Base-by-base conservation (phyloP, 2,888 invertebrate species). In the Andrena hattorfiana region DNA sequence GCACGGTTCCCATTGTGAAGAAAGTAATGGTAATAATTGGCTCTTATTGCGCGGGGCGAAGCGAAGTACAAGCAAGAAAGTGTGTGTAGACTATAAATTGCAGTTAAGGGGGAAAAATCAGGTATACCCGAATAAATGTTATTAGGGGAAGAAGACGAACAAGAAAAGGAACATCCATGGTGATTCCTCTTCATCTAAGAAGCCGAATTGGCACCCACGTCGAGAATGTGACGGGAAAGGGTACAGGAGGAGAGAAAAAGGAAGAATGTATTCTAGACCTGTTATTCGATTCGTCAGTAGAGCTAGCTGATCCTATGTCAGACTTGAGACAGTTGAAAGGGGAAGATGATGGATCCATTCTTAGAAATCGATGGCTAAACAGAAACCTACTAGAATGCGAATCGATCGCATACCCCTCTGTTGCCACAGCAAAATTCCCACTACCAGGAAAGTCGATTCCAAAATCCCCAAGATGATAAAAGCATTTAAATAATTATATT, bases 21-120 rank as follows among this genome's bases (percentile, higher is more conserved):
- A 26, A 20, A 62, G 32, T 32, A 62, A 10, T 35, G n/a, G 59
- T 42, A 42, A 20, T 70, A 70, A 70, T 70, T 28, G 42, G 42
- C 13, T n/a, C 42, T 54, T 32, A 54, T 26, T 54, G 59, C n/a
- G 3, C 6, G 26, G 26, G 28, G 13, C 20, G 23, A 28, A 20
- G 8, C 6, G 4, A 7, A 28, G 13, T 20, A 35, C 23, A 23
- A 35, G 42, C 16, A 28, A 59, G 59, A 7, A 59, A 48, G 48
- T 59, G n/a, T 56, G 35, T 1, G 13, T 5, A 16, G 42, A 42
- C 1, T 16, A 30, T 56, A 6, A 28, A 0, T 16, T 5, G 28
- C 42, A 20, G 42, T 56, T 13, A 26, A 5, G 28, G 20, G 42
- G 23, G 23, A 56, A 42, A 16, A 42, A 3, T 42, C 42, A 5